Evolutionary conservation across 2,888 invertebrate genomes (phyloP).

Genomic region (Euspilapteryx auroguttella): DNA sequence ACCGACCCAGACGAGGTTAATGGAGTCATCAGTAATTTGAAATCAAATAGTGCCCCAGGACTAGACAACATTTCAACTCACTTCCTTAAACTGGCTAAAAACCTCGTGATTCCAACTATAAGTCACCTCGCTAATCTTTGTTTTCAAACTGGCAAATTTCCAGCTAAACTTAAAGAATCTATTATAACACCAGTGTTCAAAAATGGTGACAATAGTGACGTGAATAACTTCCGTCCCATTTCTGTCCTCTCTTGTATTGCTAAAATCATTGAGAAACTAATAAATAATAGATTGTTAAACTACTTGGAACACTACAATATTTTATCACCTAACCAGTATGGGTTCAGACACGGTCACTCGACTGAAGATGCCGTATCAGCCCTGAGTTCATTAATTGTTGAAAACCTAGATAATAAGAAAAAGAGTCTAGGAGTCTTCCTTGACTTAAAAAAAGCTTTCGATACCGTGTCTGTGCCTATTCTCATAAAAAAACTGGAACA

Average conservation of each 20-base stretch:
- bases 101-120: background rate
- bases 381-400: background rate
- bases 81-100: background rate
- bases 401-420: background rate
- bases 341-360: conserved; percentile 1
- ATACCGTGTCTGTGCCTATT: conserved; percentile 3
- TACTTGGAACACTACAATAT: conserved; percentile 1
- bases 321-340: conserved; percentile 1
- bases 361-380: conserved; percentile 1
- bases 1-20: background rate
- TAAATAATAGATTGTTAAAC: conserved; percentile 1
- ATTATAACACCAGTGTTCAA: conserved; percentile 1
- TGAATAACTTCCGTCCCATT: conserved; percentile 1
- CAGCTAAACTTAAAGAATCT: background rate
- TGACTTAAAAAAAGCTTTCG: conserved; percentile 2
- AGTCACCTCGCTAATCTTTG: background rate
- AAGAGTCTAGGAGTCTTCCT: background rate
- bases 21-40: background rate
- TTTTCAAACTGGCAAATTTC: background rate
- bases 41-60: background rate
- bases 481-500: conserved; percentile 3
- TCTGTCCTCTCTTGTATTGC: background rate
- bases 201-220: background rate
- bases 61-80: background rate
- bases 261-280: conserved; percentile 3